Conservation (phyloP, 37 sponge, comb jelly and placozoan species). For the Geodia barretti region DNA sequence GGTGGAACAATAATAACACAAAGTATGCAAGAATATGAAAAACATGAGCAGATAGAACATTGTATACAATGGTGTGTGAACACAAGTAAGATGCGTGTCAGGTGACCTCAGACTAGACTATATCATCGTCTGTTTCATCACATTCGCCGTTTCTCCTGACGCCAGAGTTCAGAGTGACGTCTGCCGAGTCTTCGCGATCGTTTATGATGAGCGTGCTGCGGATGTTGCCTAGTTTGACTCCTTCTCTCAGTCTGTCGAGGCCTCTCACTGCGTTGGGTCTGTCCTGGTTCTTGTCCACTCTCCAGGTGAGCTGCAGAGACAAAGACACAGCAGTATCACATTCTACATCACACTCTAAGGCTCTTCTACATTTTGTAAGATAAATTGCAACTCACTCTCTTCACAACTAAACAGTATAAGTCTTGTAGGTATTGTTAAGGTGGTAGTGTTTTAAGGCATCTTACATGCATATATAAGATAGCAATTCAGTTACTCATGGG, state of each 20-base stretch:
- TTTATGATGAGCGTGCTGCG: conserved; percentile 28
- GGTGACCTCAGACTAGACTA: too few species aligned
- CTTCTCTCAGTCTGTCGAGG: conserved; percentile 1
- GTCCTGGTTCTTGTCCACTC: conserved; percentile 7
- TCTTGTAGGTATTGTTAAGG: not conserved
- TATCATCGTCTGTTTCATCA: too few species aligned
- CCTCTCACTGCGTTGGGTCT: not conserved
- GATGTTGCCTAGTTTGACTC: conserved; percentile 26
- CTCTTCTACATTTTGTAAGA: too few species aligned
- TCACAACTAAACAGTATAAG: not conserved
- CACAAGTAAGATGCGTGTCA: too few species aligned
- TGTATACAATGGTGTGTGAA: too few species aligned
- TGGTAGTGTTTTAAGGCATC: not conserved
- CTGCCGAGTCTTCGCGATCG: not conserved
- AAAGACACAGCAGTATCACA: too few species aligned
- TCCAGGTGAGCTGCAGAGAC: conserved; percentile 15
- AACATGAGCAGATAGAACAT: too few species aligned
- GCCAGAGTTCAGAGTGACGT: conserved; percentile 42
- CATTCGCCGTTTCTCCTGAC: not conserved
- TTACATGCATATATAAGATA: not conserved
- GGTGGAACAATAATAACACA: too few species aligned
- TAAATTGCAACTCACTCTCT: not conserved
- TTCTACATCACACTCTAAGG: too few species aligned
- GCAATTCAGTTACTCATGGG: not conserved
- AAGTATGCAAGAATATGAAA: too few species aligned